Conservation (phyloP, 2,113 vertebrate genomes). For the Malurus elegans region DNA sequence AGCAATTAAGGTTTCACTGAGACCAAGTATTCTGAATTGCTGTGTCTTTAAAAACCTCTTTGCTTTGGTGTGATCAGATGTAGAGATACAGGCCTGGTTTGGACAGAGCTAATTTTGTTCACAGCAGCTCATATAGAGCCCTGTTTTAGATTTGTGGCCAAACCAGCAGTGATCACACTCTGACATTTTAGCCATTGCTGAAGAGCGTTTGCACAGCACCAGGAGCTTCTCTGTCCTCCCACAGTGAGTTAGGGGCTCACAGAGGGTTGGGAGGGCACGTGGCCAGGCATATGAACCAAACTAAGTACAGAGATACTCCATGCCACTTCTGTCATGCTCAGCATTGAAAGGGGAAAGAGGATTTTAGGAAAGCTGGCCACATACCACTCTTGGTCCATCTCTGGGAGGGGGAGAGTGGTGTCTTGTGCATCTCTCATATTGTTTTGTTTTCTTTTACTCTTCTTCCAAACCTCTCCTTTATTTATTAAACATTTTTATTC, state of each 20-base stretch:
- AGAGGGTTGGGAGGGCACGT: not conserved
- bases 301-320: not conserved
- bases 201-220: not conserved
- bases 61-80: not conserved
- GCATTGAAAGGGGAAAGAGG: not conserved
- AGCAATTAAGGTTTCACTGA: not conserved
- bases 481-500: not conserved
- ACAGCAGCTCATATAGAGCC: not conserved
- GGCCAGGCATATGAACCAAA: not conserved
- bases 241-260: not conserved
- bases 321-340: no score
- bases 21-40: not conserved
- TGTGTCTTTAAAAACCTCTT: not conserved
- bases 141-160: not conserved
- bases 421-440: not conserved
- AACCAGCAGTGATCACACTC: not conserved
- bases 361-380: not conserved
- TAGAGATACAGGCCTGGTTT: not conserved
- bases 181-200: not conserved
- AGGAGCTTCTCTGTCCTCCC: not conserved
- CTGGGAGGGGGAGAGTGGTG: not conserved
- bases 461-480: not conserved
- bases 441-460: not conserved
- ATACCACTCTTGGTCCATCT: fast-evolving
- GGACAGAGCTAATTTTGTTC: not conserved